Base-by-base conservation (phyloP, 2,888 invertebrate genomes). In the Hyposoter didymator region DNA sequence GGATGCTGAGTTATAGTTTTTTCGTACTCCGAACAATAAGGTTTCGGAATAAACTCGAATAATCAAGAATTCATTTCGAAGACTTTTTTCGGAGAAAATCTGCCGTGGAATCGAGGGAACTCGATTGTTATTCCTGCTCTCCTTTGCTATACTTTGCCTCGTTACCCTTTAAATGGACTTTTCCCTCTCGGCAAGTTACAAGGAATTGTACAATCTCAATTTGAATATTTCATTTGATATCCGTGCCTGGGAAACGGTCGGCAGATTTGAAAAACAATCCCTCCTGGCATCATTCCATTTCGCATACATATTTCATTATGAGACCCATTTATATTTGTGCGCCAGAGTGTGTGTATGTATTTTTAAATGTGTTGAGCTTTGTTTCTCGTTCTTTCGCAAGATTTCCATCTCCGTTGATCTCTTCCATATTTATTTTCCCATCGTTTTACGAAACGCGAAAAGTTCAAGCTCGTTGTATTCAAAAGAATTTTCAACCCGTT, bases 141-240 rank as follows among this genome's bases (percentile, higher is more conserved):
- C 14, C 5, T 5, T 28, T 14, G 14, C 52, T 52, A 32, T 32
- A 8, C 52, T 52, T 59, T 59, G 12, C 14, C 28, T 59, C 28
- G 28, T 59, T 59, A 59, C 59, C 28, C 12, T 5, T 28, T 59
- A 12, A 59, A 28, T 28, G 22, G 12, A 28, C 19, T 43, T 52
- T 14, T 43, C 17, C 12, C 72, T 78, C 64, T 32, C 67, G 32
- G 45, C 17, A 28, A 59, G 39, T 47, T 28, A 0, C 66, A 19
- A 22, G 66, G 39, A 76, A 45, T 47, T 12, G 76, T 76, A 49
- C 72, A 75, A 84, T 84, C 80, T 64, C 75, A 80, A 84, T 84
- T 55, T 72, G 80, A 84, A 84, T 80, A 84, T 84, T 80, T 76
- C 55, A 84, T 80, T 76, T 64, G 75, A 76, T 72, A 80, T 76